A percentile compares a stretch with the other conserved stretches of the same genome.
Evolutionary conservation across 2,113 vertebrate genomes (phyloP).

Genomic region (cattle (Bos taurus)): ARS-UCD2.0 NC_037346.1:27643501-27644000

Average conservation of each 20-base stretch:
- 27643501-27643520: not conserved
- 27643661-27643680: not conserved
- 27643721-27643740: too few species aligned
- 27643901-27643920: not conserved
- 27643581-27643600: not conserved
- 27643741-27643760: too few species aligned
- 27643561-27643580: not conserved
- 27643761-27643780: too few species aligned
- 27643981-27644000: not conserved
- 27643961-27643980: not conserved
- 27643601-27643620: too few species aligned
- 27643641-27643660: not conserved
- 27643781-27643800: too few species aligned
- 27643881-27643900: not conserved
- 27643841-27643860: not conserved
- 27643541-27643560: not conserved
- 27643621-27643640: not conserved
- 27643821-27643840: not conserved
- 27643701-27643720: not conserved
- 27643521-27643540: not conserved
- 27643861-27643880: not conserved
- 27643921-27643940: not conserved
- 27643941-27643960: not conserved
- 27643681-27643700: not conserved
- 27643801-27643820: too few species aligned